phyloP scores from a whole-genome alignment of 92 coral and sea anemone genomes.

The Porites divaricata region DNA sequence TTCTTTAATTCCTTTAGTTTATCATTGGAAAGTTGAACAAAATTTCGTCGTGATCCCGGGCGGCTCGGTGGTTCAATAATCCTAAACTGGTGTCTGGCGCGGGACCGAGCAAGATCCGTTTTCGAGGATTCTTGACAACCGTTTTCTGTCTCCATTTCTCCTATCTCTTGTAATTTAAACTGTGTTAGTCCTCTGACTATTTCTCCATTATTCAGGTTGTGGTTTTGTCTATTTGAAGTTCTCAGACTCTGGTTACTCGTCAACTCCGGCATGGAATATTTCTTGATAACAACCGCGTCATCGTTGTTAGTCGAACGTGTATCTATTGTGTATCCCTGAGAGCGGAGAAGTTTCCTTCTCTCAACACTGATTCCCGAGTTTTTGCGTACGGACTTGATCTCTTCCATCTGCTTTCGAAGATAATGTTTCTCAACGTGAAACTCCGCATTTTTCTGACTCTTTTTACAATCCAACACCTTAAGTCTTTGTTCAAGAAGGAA shows the following conservation, averaged over 20 bases:
- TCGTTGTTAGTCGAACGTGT: background rate
- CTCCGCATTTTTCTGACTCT: constrained; percentile 53
- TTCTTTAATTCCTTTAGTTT: constrained; percentile 46
- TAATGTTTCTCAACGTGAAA: constrained; percentile 48
- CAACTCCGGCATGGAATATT: constrained; percentile 29
- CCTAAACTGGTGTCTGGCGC: constrained; percentile 52
- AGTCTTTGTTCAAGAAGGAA: constrained; percentile 57
- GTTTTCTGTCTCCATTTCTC: background rate
- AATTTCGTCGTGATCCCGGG: constrained; percentile 71
- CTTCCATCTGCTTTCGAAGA: constrained; percentile 44
- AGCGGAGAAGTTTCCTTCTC: constrained; percentile 55
- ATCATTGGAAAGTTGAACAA: constrained; percentile 57
- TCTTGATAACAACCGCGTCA: constrained; percentile 24
- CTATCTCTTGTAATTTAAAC: constrained; percentile 1
- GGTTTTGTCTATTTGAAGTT: background rate
- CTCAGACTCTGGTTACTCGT: background rate
- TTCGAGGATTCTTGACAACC: background rate
- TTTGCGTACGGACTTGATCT: constrained; percentile 51
- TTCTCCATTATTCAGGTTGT: background rate
- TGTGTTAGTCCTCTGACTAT: constrained; percentile 24
- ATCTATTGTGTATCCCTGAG: constrained; percentile 35
- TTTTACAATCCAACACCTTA: constrained; percentile 56
- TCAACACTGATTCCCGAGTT: constrained; percentile 58
- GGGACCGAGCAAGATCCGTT: background rate
- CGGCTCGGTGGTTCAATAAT: constrained; percentile 69